phyloP scores from a whole-genome alignment of 2,113 vertebrate species.

The Microtus pennsylvanicus region DNA sequence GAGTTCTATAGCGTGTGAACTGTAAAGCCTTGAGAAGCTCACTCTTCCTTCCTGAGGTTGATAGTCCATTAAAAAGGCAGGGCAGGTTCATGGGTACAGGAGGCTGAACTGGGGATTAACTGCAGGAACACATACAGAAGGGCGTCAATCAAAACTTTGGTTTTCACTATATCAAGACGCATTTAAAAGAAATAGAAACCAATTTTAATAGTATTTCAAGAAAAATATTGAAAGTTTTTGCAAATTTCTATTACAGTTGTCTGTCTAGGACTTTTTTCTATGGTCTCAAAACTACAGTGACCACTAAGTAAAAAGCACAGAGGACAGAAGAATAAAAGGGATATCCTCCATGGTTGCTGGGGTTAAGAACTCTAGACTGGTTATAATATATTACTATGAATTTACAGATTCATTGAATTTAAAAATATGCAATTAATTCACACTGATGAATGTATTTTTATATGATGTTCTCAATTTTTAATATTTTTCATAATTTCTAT shows the following conservation, averaged over 20 bases:
- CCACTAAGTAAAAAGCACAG: background rate
- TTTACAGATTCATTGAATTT: background rate
- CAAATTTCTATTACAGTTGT: background rate
- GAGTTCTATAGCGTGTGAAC: background rate
- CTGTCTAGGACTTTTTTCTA: background rate
- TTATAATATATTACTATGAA: background rate
- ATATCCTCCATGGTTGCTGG: background rate
- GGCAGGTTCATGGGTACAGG: background rate
- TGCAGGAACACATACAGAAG: background rate
- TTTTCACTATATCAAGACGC: background rate
- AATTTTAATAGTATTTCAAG: background rate
- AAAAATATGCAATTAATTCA: background rate
- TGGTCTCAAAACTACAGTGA: background rate
- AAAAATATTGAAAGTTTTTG: conserved; percentile 5
- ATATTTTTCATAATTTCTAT: background rate
- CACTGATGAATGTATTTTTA: background rate
- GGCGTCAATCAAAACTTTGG: background rate
- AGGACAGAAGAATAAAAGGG: background rate
- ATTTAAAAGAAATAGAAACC: background rate
- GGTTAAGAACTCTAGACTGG: background rate
- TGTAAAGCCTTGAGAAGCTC: background rate
- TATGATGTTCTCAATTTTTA: background rate
- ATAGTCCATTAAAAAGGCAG: background rate
- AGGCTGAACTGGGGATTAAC: background rate
- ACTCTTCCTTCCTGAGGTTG: background rate